These are phyloP conservation scores for Drosophila vallismaia DNA, from an alignment of 2,888 invertebrate species.

Conservation along the genomic window DNA sequence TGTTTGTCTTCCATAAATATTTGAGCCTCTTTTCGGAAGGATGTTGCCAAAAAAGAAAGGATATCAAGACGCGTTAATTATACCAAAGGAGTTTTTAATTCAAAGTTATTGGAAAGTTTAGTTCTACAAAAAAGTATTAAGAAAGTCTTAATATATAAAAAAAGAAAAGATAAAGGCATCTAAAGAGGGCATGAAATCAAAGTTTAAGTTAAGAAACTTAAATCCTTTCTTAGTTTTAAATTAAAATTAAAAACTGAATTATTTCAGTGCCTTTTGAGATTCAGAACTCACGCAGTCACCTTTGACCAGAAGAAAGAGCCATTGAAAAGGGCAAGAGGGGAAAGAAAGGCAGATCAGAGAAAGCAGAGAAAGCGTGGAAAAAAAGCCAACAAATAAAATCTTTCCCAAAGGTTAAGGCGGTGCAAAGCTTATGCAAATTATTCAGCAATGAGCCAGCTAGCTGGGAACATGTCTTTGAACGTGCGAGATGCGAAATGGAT, in stretches of 20 bases:
- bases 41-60: conserved; percentile 6
- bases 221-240: too few relatives aligned
- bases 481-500: conserved; percentile 50
- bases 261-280: background rate
- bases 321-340: background rate
- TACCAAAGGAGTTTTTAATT: background rate
- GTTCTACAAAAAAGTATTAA: too few relatives aligned
- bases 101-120: too few relatives aligned
- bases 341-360: background rate
- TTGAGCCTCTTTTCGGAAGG: conserved; percentile 52
- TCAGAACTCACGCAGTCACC: background rate
- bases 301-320: background rate
- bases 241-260: too few relatives aligned
- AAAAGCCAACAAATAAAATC: conserved; percentile 39
- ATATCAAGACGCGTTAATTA: background rate
- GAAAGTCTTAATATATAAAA: too few relatives aligned
- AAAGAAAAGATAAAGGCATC: too few relatives aligned
- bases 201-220: too few relatives aligned
- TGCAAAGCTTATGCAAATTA: conserved; percentile 70
- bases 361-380: background rate
- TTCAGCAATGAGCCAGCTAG: conserved; percentile 65
- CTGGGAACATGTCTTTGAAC: conserved; percentile 64
- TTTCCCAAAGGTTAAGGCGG: conserved; percentile 17
- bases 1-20: conserved; percentile 62
- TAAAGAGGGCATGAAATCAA: too few relatives aligned